These are phyloP conservation scores for Hyposmocoma kahamanoa DNA, from an alignment of 1,140 invertebrate species.

Conservation along the genomic window DNA sequence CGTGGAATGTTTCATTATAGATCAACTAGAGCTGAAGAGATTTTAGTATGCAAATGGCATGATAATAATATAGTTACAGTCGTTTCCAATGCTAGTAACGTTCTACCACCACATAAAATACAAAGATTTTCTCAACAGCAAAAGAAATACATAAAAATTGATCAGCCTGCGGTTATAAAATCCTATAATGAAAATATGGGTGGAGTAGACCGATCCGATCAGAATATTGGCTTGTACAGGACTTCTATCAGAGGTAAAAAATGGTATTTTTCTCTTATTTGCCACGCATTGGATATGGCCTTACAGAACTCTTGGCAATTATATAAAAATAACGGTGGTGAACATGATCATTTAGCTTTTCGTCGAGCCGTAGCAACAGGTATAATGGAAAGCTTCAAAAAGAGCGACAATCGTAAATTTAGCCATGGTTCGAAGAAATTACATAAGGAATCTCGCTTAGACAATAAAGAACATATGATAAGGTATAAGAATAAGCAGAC, in stretches of 20 bases:
- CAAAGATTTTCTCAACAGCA: slow-evolving; percentile 21
- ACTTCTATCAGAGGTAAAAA: slow-evolving; percentile 23
- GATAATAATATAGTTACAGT: slow-evolving; percentile 23
- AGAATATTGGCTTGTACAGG: slow-evolving; percentile 18
- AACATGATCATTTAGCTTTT: too few relatives aligned
- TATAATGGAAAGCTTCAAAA: too few relatives aligned
- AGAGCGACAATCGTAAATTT: too few relatives aligned
- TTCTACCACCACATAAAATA: slow-evolving; percentile 14
- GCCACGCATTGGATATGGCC: slow-evolving; percentile 17
- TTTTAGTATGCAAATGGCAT: slow-evolving; percentile 21
- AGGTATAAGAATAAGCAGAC: too few relatives aligned
- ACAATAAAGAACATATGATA: too few relatives aligned
- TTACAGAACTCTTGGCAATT: too few relatives aligned
- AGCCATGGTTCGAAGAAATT: too few relatives aligned
- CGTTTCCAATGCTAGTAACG: slow-evolving; percentile 2
- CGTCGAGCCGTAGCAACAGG: too few relatives aligned
- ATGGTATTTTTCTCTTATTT: slow-evolving; percentile 23
- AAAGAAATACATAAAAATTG: slow-evolving; percentile 26
- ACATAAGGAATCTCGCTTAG: too few relatives aligned
- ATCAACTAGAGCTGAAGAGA: slow-evolving; percentile 6
- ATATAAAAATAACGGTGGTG: too few relatives aligned
- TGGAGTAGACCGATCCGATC: slow-evolving; percentile 22
- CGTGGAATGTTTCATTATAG: slow-evolving; percentile 4
- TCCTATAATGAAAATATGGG: slow-evolving; percentile 30
- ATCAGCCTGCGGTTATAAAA: too few relatives aligned